Evolutionary conservation across 2,797 vertebrate species (phyloP).

Genomic region (Enteromius anoplus): DNA sequence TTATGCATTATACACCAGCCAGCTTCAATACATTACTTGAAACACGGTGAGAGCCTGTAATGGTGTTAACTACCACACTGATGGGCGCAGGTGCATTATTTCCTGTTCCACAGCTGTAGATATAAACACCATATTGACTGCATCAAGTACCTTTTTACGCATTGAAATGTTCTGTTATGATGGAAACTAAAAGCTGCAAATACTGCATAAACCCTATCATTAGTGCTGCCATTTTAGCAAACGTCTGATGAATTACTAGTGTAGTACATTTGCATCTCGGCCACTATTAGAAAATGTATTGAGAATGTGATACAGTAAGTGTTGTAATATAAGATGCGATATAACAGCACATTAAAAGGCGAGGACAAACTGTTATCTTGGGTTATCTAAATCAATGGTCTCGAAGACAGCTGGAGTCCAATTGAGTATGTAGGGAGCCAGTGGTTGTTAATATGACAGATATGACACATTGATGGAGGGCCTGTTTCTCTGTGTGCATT

Average conservation of each 20-base stretch:
- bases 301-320: neutral
- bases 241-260: neutral
- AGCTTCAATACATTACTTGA: conserved; percentile 17
- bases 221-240: conserved; percentile 24
- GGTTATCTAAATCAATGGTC: conserved; percentile 28
- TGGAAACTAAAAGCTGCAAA: conserved; percentile 38
- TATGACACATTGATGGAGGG: conserved; percentile 44
- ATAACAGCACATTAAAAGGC: neutral
- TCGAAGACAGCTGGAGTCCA: conserved; percentile 6
- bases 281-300: neutral
- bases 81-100: conserved; percentile 28
- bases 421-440: conserved; percentile 9
- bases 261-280: conserved; percentile 8
- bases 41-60: neutral
- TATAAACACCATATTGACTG: conserved; percentile 23
- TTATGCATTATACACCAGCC: neutral
- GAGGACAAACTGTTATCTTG: neutral
- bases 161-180: conserved; percentile 33
- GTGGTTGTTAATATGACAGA: conserved; percentile 40
- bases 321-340: neutral
- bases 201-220: conserved; percentile 33
- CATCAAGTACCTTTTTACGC: conserved; percentile 27
- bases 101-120: conserved; percentile 25
- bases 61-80: conserved; percentile 12
- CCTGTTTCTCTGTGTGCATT: conserved; percentile 28